Evolutionary conservation across 2,797 vertebrate genomes (phyloP), one percentile per base, ranked within the genome.

Genomic region (Enteromius mattozi): DNA sequence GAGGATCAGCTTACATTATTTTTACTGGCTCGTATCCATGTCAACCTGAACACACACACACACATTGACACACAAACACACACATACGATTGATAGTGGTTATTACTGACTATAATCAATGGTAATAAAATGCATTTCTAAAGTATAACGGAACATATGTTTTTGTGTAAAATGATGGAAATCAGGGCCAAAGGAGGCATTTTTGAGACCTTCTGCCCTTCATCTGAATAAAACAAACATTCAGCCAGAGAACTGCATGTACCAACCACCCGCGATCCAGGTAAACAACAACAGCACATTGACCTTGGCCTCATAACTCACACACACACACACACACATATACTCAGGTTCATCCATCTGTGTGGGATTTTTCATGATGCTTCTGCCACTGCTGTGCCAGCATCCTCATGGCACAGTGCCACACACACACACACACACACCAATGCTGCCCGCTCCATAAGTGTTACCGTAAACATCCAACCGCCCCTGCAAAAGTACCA

Each of bases 1-100:
- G 83, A 45, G 40, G 86, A 87, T 86, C 92, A 92, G 91, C 93
- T 94, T 94, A 91, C 91, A 85, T 83, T 88, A 86, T 89, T 92
- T 86, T 85, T 88, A 89, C 89, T 94, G 93, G 93, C 93, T 40
- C 71, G 47, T 16, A 6, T 91, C 92, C 93, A 93, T 81, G 42
- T 85, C 88, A 92, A 89, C 90, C 84, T 42, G 27, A 19, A 56
- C n/a, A 19, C 66, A 37, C 65, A 37, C 14, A 30, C 71, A 33
- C 8, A 66, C 70, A 19, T 27, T 27, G 27, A 27, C 42, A 49
- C 42, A 49, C 7, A 33, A 27, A 51, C 30, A 76, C 47, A 59
- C 13, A 78, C 40, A 66, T 3, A 66, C 7, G 1, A 13, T 9
- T 47, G 3, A 66, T n/a, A 16, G 16, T 13, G 21, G 37, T 63